Evolutionary conservation across 2,113 vertebrate genomes (phyloP), one percentile per base, ranked within the genome.

Genomic region (Neolamprologus longior): DNA sequence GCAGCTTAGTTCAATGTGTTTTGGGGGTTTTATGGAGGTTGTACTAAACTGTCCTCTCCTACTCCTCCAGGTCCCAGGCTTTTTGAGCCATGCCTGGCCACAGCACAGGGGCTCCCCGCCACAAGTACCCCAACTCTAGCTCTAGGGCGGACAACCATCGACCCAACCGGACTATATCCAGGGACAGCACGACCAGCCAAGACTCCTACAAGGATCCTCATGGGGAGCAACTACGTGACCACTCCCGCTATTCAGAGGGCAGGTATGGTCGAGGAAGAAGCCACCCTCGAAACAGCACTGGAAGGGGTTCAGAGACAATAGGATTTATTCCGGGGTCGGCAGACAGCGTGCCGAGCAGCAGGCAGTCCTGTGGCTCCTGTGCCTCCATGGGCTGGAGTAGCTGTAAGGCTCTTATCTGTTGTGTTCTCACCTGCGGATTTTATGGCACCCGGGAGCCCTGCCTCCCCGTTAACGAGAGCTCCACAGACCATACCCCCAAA

Each of bases 301-400:
- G 95, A 6, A 94, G 96, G 1, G 96, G 97, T 54, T 96, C 97
- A 0, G 98, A 98, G 93, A 97, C 96, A 1, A 96, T 98, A 33
- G 98, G 97, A 84, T 98, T 99, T 81, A 97, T 99, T 88, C 98
- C 98, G 0, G 97, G 97, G 1, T 96, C 98, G 0, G 96, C 97
- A 6, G 98, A 98, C 83, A 86, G 96, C 66, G 45, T 97, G 0
- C 93, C 96, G 0, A 85, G 94, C 2, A 33, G 68, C 3, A 95
- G 96, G 28, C 91, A 95, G 26, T 85, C 95, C 0, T 98, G 98
- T 8, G 96, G 96, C 82, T 95, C 96, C 90, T 98, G 97, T n/a
- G 95, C 97, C 17, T 97, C 97, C 7, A 88, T 97, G 53, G 95
- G 97, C 9, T 98, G 97, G 95, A 97, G 93, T 11, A 80, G 93